Evolutionary conservation across 2,113 vertebrate species (phyloP).

Genomic region (Tor tambroides): DNA sequence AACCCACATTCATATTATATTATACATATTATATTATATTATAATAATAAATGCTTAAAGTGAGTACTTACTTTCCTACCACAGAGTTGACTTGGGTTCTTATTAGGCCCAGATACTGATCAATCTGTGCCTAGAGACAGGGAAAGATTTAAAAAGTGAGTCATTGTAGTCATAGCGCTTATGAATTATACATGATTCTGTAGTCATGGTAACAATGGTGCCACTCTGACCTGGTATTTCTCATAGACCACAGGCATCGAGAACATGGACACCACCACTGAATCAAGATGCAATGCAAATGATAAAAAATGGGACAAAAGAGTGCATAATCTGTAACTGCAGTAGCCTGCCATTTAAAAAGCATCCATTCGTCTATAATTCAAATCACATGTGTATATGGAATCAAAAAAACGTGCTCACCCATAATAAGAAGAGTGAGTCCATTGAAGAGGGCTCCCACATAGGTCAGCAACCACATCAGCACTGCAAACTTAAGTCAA

Average conservation of each 20-base stretch:
- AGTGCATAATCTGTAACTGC: neutral
- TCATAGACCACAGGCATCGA: constrained; percentile 98
- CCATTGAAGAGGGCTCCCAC: constrained; percentile 99
- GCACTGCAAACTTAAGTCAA: constrained; percentile 91
- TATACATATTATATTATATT: neutral
- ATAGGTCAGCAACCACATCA: constrained; percentile 99
- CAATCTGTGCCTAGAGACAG: constrained; percentile 89
- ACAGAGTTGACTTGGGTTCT: constrained; percentile 96
- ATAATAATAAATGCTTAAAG: neutral
- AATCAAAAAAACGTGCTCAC: constrained; percentile 73
- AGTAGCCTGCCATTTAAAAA: neutral
- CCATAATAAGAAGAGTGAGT: constrained; percentile 97
- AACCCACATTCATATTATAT: neutral
- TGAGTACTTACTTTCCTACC: constrained; percentile 93
- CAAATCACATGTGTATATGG: neutral
- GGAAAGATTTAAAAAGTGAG: constrained; percentile 46
- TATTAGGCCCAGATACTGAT: constrained; percentile 97
- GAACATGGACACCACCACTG: constrained; percentile 98
- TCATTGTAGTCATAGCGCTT: neutral
- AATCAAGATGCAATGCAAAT: constrained; percentile 54
- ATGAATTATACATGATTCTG: neutral
- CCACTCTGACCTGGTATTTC: constrained; percentile 92
- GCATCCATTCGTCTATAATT: neutral
- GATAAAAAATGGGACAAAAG: neutral
- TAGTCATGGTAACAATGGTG: neutral